These are phyloP conservation scores for Syrrhaptes paradoxus DNA, from an alignment of 2,113 vertebrate genomes.

Conservation along the genomic window DNA sequence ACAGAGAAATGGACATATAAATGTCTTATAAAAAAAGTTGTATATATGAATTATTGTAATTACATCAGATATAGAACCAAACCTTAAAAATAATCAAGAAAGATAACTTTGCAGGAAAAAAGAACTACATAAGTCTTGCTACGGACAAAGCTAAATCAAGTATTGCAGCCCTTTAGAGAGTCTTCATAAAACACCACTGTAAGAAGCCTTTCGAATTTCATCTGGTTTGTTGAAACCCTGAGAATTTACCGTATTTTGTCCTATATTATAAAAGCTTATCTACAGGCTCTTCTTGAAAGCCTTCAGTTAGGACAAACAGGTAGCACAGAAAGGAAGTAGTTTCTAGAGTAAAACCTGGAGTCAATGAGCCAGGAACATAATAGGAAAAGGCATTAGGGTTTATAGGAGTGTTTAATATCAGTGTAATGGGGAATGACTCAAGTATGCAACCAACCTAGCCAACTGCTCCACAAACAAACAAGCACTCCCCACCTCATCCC, in stretches of 20 bases:
- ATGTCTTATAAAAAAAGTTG: not conserved
- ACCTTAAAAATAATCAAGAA: not conserved
- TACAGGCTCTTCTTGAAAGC: not conserved
- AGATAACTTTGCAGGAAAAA: not conserved
- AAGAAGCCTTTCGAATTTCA: not conserved
- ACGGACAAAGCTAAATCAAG: not conserved
- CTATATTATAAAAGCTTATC: not conserved
- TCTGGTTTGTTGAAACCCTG: not conserved
- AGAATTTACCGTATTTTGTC: not conserved
- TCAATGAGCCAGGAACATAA: not conserved
- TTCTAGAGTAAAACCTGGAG: not conserved
- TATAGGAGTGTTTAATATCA: not conserved
- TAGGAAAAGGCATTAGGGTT: not conserved
- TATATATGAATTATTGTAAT: not conserved
- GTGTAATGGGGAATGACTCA: not conserved
- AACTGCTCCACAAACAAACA: not conserved
- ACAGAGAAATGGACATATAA: not conserved
- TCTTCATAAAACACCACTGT: not conserved
- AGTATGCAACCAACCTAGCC: not conserved
- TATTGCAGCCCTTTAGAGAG: not conserved
- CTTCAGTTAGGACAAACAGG: not conserved
- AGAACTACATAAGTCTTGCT: not conserved
- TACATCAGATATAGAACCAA: not conserved
- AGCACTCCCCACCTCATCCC: not conserved
- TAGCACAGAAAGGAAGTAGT: not conserved